Evolutionary conservation across 1,140 invertebrate species (phyloP), one percentile per base, ranked within the genome.

Genomic region (Ooceraea biroi): DNA sequence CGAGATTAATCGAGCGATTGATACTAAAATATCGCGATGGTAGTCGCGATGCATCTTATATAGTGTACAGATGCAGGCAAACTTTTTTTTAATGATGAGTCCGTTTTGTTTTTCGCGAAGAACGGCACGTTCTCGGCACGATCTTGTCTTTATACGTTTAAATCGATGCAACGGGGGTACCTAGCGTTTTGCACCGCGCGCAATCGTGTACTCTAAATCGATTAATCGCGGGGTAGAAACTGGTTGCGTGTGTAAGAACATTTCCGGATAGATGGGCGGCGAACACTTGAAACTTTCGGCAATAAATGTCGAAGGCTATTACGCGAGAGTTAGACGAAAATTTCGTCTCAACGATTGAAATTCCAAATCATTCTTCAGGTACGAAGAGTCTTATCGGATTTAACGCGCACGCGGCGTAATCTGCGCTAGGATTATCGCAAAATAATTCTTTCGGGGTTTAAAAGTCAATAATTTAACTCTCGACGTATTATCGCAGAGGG

Each of bases 401-500:
- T 36, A 58, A 17, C 50, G 61, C 69, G 76, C 63, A 46, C 41
- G 7, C 27, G 19, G 25, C 50, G n/a, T 22, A n/a, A 5, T 19
- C 11, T 7, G 60, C 57, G 36, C 57, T 44, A 58, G 41, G 55
- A 71, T 57, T 44, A n/a, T 58, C 12, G 12, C 36, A 36, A 57
- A 46, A 57, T 80, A 57, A 58, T 58, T 57, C 65, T 80, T 57
- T 22, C 36, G 14, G 11, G 25, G 17, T 68, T 2, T 57, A 52
- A 48, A 73, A 63, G 44, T 69, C 82, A 57, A 68, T 87, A 84
- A 88, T 87, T 84, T 84, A 85, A 74, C 61, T 36, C 14, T 48
- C 41, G 41, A 36, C 52, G 55, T 87, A 65, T 86, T 88, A 86
- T 80, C 60, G 82, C 30, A 57, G 65, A 46, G 48, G 50, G 30